Evolutionary conservation across 2,113 vertebrate genomes (phyloP), one percentile per base, ranked within the genome.

Genomic region (Butastur rufipennis): DNA sequence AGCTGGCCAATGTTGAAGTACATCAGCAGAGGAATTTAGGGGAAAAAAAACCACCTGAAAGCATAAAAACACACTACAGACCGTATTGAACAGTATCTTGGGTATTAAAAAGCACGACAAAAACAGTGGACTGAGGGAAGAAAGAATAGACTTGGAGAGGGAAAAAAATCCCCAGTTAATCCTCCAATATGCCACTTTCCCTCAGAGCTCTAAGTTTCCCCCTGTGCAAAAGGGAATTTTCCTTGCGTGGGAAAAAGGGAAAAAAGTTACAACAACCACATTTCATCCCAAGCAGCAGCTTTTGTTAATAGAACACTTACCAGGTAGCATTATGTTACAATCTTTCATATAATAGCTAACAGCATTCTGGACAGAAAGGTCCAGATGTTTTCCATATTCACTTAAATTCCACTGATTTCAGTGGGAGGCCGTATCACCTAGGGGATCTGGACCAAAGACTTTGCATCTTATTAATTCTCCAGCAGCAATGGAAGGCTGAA

Each of bases 1-100:
- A 91, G 26, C 1, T 17, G 19, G 43, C 8, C 36, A 52, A 0
- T 18, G 21, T 31, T 36, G 4, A 89, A 55, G 10, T 23, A 21
- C 6, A 29, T 22, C 17, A 50, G 40, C 21, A 82, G 65, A 80
- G 12, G 36, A 56, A 75, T 52, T 85, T 36, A 40, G 9, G 11
- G 7, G 1, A 0, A 53, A 66, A 66, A 26, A 1, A 0, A 4
- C 3, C 5, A 32, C 7, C 3, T 50, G 38, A 81, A 90, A 86
- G 26, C 6, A 47, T 40, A 65, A 62, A 86, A 62, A 17, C 7
- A 53, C 34, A 45, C 20, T n/a, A 11, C 2, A 79, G 32, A 53
- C 48, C 26, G 13, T 25, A 86, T 2, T 42, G 7, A 68, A 74
- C 3, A 21, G 18, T 19, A 47, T 48, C 7, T 27, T 20, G 9